These are phyloP conservation scores for Ichneumon xanthorius DNA, from an alignment of 2,888 invertebrate genomes.

Conservation along the genomic window DNA sequence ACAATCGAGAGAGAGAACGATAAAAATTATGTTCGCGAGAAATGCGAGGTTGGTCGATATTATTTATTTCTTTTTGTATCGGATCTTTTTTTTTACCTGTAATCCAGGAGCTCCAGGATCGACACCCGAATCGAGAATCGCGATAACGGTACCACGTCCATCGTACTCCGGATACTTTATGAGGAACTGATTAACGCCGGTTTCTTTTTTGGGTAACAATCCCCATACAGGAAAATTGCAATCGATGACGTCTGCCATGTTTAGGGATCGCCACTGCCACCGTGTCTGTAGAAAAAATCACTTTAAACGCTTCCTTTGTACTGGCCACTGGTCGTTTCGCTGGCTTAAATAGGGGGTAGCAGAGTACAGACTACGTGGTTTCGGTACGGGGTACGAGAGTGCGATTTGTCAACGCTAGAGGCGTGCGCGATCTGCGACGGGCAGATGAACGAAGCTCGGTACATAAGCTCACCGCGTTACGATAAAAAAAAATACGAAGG, in stretches of 20 bases:
- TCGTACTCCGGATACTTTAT: constrained; percentile 96
- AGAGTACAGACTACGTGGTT: constrained; percentile 35
- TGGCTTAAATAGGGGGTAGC: constrained; percentile 66
- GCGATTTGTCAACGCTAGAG: constrained; percentile 41
- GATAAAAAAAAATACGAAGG: no score
- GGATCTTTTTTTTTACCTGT: constrained; percentile 88
- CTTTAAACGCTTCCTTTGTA: constrained; percentile 66
- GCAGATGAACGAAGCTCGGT: background rate
- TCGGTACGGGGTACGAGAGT: constrained; percentile 13
- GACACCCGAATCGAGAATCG: constrained; percentile 98
- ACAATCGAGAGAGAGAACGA: background rate
- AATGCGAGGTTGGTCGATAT: constrained; percentile 53
- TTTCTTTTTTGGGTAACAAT: constrained; percentile 97
- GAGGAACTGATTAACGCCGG: constrained; percentile 94
- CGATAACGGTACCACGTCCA: constrained; percentile 96
- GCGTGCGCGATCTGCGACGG: constrained; percentile 28
- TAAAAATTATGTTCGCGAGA: background rate
- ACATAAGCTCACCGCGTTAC: no score
- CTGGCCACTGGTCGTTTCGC: constrained; percentile 65
- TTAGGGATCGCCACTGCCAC: constrained; percentile 76
- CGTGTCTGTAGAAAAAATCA: constrained; percentile 66
- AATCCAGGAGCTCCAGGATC: constrained; percentile 98
- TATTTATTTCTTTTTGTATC: constrained; percentile 41
- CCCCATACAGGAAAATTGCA: constrained; percentile 93
- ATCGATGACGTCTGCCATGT: constrained; percentile 84